A percentile compares a stretch with the other conserved stretches of the same genome.
Conservation (phyloP, 1,140 invertebrate species). For the Ceratina japonica region DNA sequence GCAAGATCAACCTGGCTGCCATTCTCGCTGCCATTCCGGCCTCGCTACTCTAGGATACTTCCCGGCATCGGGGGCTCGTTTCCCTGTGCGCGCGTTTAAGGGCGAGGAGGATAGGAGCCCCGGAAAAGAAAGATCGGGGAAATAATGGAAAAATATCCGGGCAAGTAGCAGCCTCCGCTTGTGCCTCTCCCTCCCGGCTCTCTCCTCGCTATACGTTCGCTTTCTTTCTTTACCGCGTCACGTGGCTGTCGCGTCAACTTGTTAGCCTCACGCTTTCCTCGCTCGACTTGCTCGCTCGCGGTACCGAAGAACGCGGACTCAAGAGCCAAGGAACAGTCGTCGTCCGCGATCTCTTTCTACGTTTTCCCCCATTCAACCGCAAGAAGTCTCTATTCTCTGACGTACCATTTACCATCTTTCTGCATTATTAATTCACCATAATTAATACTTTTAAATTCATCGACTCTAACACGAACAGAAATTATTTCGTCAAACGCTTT, state of each 20-base stretch:
- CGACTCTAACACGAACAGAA: no score
- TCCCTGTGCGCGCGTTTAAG: slow-evolving; percentile 40
- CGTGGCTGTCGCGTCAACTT: slow-evolving; percentile 34
- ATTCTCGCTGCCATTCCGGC: slow-evolving; percentile 50
- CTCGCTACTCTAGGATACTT: slow-evolving; percentile 50
- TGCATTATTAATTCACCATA: neutral
- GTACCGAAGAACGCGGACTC: slow-evolving; percentile 13
- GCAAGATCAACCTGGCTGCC: slow-evolving; percentile 55
- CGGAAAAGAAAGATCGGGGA: slow-evolving; percentile 43
- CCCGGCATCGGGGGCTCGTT: slow-evolving; percentile 16
- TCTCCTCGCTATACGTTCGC: neutral
- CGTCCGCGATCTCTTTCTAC: slow-evolving; percentile 6
- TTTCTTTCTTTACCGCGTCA: neutral
- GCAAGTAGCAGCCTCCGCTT: slow-evolving; percentile 41
- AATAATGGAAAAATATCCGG: slow-evolving; percentile 54
- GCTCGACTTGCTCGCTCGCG: slow-evolving; percentile 30
- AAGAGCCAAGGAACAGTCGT: no score
- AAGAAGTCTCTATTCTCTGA: no score
- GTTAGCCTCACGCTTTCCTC: slow-evolving; percentile 40
- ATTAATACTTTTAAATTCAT: neutral
- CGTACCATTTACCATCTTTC: neutral
- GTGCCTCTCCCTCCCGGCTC: neutral
- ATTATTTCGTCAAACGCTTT: neutral
- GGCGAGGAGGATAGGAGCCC: slow-evolving; percentile 24
- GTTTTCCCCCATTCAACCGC: neutral